Conservation (phyloP, 2,888 invertebrate genomes). For the Melieria omissa region DNA sequence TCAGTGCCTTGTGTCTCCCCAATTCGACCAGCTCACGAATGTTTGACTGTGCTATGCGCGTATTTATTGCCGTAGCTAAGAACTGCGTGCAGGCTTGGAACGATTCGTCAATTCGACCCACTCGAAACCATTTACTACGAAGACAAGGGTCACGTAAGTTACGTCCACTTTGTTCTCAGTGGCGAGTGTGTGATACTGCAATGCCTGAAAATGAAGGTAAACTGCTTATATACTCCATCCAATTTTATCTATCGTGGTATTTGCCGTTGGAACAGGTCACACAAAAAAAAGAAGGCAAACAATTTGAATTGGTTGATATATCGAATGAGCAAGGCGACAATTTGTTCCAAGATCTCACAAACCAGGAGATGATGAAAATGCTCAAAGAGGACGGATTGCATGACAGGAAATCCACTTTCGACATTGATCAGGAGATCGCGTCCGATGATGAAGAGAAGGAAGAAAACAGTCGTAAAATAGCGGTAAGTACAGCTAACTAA, state of each 20-base stretch:
- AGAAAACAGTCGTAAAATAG: neutral
- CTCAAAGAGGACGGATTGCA: slow-evolving; percentile 35
- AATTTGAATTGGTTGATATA: slow-evolving; percentile 45
- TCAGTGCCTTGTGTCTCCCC: slow-evolving; percentile 30
- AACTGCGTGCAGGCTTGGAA: slow-evolving; percentile 53
- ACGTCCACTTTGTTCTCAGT: slow-evolving; percentile 63
- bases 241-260: neutral
- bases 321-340: slow-evolving; percentile 37
- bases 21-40: neutral
- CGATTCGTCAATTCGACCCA: slow-evolving; percentile 59
- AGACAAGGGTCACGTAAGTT: slow-evolving; percentile 57
- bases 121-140: slow-evolving; percentile 60
- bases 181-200: slow-evolving; percentile 65
- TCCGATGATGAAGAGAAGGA: slow-evolving; percentile 7
- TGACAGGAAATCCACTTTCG: slow-evolving; percentile 1
- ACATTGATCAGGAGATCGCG: slow-evolving; percentile 7
- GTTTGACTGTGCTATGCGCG: neutral
- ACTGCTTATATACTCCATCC: neutral
- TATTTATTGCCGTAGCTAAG: slow-evolving; percentile 44
- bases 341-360: slow-evolving; percentile 44
- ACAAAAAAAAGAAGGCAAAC: slow-evolving; percentile 39
- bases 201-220: slow-evolving; percentile 58
- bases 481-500: neutral
- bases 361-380: slow-evolving; percentile 43
- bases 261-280: slow-evolving; percentile 39